Percentiles rank a stretch among this genome's conserved stretches.
phyloP scores from a whole-genome alignment of 2,888 invertebrate genomes.

The Microctonus aethiopoides region DNA sequence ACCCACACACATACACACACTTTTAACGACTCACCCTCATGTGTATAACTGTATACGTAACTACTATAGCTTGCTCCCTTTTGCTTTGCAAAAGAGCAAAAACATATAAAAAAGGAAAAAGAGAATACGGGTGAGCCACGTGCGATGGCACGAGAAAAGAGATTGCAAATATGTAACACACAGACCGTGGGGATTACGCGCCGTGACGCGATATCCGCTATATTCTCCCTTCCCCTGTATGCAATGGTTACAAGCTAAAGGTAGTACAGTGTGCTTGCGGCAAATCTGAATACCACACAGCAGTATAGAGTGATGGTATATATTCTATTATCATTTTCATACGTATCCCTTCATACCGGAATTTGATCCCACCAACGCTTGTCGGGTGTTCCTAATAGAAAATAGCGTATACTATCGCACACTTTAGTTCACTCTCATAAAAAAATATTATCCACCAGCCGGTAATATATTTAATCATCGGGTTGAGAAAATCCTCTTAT shows the following conservation, averaged over 20 bases:
- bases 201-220: constrained; percentile 50
- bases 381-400: constrained; percentile 19
- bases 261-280: constrained; percentile 26
- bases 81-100: not conserved
- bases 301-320: not conserved
- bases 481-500: not conserved
- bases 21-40: not conserved
- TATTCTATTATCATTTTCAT: not conserved
- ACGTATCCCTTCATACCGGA: not conserved
- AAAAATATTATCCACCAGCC: not conserved
- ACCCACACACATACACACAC: not conserved
- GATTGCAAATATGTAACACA: constrained; percentile 47
- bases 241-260: not conserved
- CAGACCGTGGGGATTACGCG: constrained; percentile 55
- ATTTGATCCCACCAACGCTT: not conserved
- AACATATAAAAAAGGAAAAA: not conserved
- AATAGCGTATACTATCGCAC: not conserved
- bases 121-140: not conserved
- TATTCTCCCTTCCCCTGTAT: constrained; percentile 21
- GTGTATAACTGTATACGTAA: too few species aligned
- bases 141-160: constrained; percentile 37
- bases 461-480: not conserved
- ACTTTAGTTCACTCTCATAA: not conserved
- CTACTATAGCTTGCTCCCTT: not conserved
- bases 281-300: constrained; percentile 24